Evolutionary conservation across 2,797 vertebrate species (phyloP).

Genomic region (Enteromius unitaeniatus): DNA sequence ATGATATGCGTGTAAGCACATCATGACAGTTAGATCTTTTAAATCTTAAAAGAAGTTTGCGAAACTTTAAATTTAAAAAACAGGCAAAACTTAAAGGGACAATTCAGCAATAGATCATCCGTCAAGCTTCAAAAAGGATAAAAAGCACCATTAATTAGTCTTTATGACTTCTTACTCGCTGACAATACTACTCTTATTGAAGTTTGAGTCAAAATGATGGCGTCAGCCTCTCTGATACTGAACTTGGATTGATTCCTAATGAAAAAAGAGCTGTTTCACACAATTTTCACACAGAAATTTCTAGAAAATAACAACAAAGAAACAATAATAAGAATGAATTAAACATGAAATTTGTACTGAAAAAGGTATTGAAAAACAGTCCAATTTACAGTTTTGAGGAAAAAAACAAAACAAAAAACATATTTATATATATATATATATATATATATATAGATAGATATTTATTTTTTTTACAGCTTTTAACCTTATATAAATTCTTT

Average conservation of each 20-base stretch:
- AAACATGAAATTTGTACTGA: background rate
- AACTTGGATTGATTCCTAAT: background rate
- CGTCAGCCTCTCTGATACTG: background rate
- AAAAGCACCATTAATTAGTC: slow-evolving; percentile 1
- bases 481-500: background rate
- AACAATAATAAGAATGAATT: background rate
- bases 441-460: too few species aligned
- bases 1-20: background rate
- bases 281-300: background rate
- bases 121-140: background rate
- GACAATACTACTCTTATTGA: background rate
- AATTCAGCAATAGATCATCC: background rate
- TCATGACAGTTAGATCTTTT: slow-evolving; percentile 14
- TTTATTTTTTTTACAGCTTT: background rate
- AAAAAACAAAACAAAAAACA: too few species aligned
- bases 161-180: background rate
- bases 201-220: background rate
- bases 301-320: background rate
- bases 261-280: background rate
- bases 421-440: too few species aligned
- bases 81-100: background rate
- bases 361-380: background rate
- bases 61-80: background rate
- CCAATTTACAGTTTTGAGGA: background rate
- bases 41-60: slow-evolving; percentile 1